Conservation (phyloP, 2,797 vertebrate genomes). For the Taenioides sp. region DNA sequence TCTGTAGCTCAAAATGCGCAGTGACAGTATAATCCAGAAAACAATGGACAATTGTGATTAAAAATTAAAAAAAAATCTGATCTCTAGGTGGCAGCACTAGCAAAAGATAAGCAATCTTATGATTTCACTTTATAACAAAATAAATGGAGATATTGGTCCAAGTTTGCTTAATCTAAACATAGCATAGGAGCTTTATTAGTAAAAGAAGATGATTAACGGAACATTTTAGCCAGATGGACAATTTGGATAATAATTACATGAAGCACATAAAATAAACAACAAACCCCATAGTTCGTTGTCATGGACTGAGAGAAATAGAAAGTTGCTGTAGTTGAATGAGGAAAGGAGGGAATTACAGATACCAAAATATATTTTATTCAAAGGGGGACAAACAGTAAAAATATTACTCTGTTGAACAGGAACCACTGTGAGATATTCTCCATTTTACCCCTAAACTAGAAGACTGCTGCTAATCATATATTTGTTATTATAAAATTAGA, state of each 20-base stretch:
- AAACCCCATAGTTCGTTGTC: background rate
- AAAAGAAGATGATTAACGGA: background rate
- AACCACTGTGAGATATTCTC: background rate
- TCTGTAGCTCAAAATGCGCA: too few species aligned
- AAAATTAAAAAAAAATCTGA: background rate
- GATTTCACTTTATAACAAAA: background rate
- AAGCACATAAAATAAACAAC: background rate
- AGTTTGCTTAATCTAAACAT: constrained; percentile 2
- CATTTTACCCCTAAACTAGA: background rate
- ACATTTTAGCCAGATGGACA: background rate
- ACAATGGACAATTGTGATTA: too few species aligned
- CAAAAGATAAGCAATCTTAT: background rate
- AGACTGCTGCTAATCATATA: background rate
- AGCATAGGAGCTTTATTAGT: background rate
- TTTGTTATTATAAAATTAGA: too few species aligned
- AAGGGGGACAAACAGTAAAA: background rate
- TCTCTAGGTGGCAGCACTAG: background rate
- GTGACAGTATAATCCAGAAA: too few species aligned
- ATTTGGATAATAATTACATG: background rate
- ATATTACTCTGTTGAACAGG: background rate
- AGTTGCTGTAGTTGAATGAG: background rate
- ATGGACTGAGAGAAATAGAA: background rate
- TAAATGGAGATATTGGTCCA: background rate
- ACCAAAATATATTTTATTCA: background rate
- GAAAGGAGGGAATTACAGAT: background rate